A percentile compares a stretch with the other conserved stretches of the same genome.
Conservation (phyloP, 2,113 vertebrate genomes). For the Physeter macrocephalus region DNA sequence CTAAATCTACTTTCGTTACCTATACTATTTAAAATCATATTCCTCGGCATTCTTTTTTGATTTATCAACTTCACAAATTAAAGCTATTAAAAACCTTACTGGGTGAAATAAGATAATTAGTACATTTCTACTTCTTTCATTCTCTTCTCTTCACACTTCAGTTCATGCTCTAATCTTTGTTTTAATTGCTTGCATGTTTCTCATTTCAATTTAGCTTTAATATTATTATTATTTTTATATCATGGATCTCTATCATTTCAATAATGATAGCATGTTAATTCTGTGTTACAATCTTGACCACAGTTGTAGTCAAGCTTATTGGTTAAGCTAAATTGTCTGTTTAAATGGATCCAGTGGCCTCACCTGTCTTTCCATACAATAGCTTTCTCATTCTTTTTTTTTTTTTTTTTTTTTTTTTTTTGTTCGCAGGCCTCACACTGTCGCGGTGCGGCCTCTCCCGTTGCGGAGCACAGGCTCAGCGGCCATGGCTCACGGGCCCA, state of each 20-base stretch:
- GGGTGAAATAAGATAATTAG: not conserved
- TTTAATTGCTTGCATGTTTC: not conserved
- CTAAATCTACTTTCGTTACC: not conserved
- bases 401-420: too few species aligned
- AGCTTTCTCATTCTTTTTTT: not conserved
- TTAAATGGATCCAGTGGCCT: not conserved
- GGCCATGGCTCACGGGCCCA: too few species aligned
- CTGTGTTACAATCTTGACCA: not conserved
- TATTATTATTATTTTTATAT: not conserved
- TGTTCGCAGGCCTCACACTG: too few species aligned
- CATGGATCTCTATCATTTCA: not conserved
- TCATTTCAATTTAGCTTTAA: not conserved
- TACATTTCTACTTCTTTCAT: not conserved
- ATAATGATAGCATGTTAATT: not conserved
- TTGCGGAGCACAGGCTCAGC: too few species aligned
- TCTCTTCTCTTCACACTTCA: not conserved
- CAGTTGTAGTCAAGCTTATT: not conserved
- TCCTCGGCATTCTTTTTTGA: not conserved
- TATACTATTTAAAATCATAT: not conserved
- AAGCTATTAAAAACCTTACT: not conserved
- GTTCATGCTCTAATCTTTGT: not conserved
- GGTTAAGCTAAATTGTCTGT: not conserved
- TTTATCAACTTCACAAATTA: not conserved
- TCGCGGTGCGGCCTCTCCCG: too few species aligned
- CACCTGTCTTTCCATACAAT: accelerated